Base-by-base conservation (phyloP, 2,888 invertebrate genomes). In the Phaedon cochleariae region DNA sequence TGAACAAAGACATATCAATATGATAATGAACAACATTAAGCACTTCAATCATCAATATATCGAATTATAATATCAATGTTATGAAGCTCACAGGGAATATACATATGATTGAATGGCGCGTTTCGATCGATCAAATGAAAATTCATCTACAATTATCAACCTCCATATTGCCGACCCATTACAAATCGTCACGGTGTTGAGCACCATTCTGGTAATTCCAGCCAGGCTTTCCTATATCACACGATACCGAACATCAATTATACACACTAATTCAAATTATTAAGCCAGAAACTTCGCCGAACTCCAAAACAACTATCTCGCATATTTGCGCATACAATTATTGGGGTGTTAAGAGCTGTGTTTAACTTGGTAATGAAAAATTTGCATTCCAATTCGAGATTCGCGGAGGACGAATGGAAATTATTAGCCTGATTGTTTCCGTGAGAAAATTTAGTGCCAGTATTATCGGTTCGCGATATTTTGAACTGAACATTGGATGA, bases 261-360 rank as follows among this genome's bases (percentile, higher is more conserved):
- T 46, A 59, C 67, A 45, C 68, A 55, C 61, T 58, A 65, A 66
- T 66, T 66, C 63, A 62, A 66, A 66, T 70, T 66, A 70, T 68
- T 61, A 64, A 64, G 64, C 66, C 70, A 59, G 62, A 45, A 66
- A 68, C 64, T 63, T 67, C 46, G 60, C 54, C 15, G 61, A 70
- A 70, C 64, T 70, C 65, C 62, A 62, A 62, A 51, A 68, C 66
- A 61, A 65, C 68, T 64, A 62, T 57, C 68, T 68, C 62, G 70
- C 65, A 67, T 65, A 70, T 70, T 69, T 65, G 61, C 65, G 63
- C 67, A 62, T 68, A 68, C 70, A 68, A 70, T 70, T 70, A 69
- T 64, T 55, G 64, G 57, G 64, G 69, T 69, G 69, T 69, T 69
- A 68, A 66, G 69, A 65, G 63, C 60, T 62, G 59, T 65, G 65